Evolutionary conservation across 1,140 invertebrate genomes (phyloP), one percentile per base, ranked within the genome.

Genomic region (Panagrolaimus sp.): DNA sequence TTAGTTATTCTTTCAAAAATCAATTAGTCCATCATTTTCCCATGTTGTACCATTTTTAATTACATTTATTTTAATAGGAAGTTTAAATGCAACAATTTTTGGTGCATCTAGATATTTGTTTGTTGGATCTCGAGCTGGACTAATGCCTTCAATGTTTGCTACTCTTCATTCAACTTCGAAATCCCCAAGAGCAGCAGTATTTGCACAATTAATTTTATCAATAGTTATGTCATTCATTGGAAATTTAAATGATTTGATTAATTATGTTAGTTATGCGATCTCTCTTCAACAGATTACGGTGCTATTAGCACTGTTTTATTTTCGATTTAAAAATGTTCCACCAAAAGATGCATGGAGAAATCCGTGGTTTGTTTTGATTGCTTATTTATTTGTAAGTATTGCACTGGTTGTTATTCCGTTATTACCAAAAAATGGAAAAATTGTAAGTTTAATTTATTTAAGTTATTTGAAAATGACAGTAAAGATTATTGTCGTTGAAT

Each of bases 11-110:
- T 62, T 74, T 14, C 27, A 70, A 42, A 71, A 74, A 1, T 53
- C 81, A 16, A 78, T 76, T 11, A 42, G 66, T 13, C 74, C 8
- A 20, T 57, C 27, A 14, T 25, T 80, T 53, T 63, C 67, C 20
- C 75, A 76, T 45, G 70, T 70, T 1, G 69, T 80, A 8, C 78
- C 78, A 9, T 80, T 80, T 72, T 62, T 80, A 31, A 76, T 80
- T n/a, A 70, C 70, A 5, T 45, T 80, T 46, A 45, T 80, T 16
- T 45, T 80, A 23, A 65, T 78, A 13, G 78, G 78, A 44, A 81
- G 73, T 66, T 63, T 80, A 53, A 80, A 80, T 63, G 69, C 72
- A 1, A 75, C 73, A 11, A 81, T 80, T 63, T 80, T 80, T 51
- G 78, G 68, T 11, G 72, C 72, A 20, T 53, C 38, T 57, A 63